Conservation (phyloP, 2,888 invertebrate genomes). For the Schrankia costaestrigalis region DNA sequence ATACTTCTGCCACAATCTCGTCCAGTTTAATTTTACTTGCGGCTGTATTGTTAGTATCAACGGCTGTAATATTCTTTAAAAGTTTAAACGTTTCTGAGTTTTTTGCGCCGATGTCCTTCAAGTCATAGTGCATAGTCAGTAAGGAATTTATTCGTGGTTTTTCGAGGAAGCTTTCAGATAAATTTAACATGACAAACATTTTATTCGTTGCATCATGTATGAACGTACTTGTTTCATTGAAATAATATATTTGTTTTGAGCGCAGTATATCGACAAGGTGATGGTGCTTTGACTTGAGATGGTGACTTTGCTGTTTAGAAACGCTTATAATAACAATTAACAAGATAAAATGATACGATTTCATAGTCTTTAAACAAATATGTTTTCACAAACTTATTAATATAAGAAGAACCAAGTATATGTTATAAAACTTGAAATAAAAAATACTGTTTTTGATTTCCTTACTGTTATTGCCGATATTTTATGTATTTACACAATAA, state of each 20-base stretch:
- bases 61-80: constrained; percentile 18
- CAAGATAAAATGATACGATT: no score
- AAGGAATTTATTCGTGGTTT: constrained; percentile 25
- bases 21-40: constrained; percentile 10
- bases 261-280: constrained; percentile 13
- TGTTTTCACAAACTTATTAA: no score
- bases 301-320: constrained; percentile 7
- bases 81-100: constrained; percentile 28
- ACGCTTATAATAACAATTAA: not conserved
- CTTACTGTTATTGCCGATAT: no score
- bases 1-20: constrained; percentile 23
- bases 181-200: constrained; percentile 35
- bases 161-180: constrained; percentile 23
- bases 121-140: constrained; percentile 35
- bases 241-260: constrained; percentile 25
- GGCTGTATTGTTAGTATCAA: constrained; percentile 9
- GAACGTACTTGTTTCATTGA: constrained; percentile 24
- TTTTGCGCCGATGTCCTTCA: constrained; percentile 32
- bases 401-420: no score
- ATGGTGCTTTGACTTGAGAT: no score
- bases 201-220: constrained; percentile 35
- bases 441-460: no score
- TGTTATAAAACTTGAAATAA: no score
- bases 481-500: no score
- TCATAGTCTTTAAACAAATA: no score